These are phyloP conservation scores for Falco biarmicus DNA, from an alignment of 2,797 vertebrate species.

Conservation along the genomic window DNA sequence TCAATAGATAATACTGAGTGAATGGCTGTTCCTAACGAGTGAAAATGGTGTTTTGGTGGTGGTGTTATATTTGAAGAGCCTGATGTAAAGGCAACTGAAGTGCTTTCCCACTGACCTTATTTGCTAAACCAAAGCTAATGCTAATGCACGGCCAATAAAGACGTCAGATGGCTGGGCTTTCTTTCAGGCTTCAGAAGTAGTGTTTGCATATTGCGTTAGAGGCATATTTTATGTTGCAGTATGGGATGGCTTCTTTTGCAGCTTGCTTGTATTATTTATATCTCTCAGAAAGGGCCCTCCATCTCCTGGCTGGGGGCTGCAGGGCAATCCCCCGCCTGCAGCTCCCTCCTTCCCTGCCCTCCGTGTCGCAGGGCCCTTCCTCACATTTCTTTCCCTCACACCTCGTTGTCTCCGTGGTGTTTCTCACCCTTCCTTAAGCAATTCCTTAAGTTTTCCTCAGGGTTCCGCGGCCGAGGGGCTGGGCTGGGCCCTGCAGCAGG, in stretches of 20 bases:
- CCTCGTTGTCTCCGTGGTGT: neutral
- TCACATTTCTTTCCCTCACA: fast-evolving
- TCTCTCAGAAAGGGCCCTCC: fast-evolving
- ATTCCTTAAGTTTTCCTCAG: neutral
- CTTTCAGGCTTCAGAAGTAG: neutral
- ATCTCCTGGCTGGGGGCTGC: neutral
- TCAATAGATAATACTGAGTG: neutral
- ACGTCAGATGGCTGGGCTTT: neutral
- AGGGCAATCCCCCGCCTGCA: neutral
- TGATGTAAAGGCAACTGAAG: neutral
- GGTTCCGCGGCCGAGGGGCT: neutral
- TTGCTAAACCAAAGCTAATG: neutral
- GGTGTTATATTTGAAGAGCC: neutral
- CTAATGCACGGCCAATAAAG: neutral
- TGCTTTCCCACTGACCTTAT: neutral
- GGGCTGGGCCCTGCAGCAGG: fast-evolving
- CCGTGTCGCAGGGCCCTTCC: fast-evolving
- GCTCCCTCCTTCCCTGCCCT: neutral
- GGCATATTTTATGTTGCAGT: neutral
- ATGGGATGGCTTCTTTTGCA: neutral
- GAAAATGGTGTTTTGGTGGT: neutral
- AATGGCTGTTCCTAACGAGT: neutral
- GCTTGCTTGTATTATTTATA: neutral
- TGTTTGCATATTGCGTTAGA: neutral
- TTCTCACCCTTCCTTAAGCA: neutral